Base-by-base conservation (phyloP, 2,888 invertebrate genomes). In the Marronus borbonicus region DNA sequence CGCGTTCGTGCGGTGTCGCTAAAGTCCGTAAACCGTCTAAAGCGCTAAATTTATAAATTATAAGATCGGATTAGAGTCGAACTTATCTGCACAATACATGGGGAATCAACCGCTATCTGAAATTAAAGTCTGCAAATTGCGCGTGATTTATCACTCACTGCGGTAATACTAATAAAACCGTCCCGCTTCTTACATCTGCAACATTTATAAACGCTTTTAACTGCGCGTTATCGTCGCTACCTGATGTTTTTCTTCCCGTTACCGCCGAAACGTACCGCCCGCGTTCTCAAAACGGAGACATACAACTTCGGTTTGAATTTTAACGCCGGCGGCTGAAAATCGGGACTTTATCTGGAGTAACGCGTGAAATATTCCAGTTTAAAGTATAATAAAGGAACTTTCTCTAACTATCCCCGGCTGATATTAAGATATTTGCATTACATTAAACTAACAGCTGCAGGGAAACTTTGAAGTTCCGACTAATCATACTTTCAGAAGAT, bases 51-150 rank as follows among this genome's bases (percentile, higher is more conserved):
- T 52, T 50, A 69, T 69, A 69, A 69, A 69, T 52, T 69, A 69
- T 69, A 69, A 69, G 52, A 69, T 69, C 69, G 69, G 52, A 50
- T 69, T 69, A 69, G 28, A 69, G 14, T 31, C 5, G 50, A 69
- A 52, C 69, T 52, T 69, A 69, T 69, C 69, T 69, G 28, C 69
- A 36, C 69, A 55, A 52, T 69, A 69, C 69, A 69, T 44, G 68
- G 28, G 31, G 69, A n/a, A 69, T 69, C 52, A 24, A 52, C 52
- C 52, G 69, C 39, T 69, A 69, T 69, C 69, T 69, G 31, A 69
- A 69, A 69, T 69, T 69, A 69, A 69, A 69, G 52, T 69, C 52
- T 52, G 69, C 52, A 69, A 69, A 69, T 69, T 69, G 52, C 52
- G 52, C 52, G 69, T 69, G 52, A 50, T 52, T 69, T 69, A 52